These are phyloP conservation scores for Mirza zaza DNA, from an alignment of 2,113 vertebrate genomes.

Conservation along the genomic window DNA sequence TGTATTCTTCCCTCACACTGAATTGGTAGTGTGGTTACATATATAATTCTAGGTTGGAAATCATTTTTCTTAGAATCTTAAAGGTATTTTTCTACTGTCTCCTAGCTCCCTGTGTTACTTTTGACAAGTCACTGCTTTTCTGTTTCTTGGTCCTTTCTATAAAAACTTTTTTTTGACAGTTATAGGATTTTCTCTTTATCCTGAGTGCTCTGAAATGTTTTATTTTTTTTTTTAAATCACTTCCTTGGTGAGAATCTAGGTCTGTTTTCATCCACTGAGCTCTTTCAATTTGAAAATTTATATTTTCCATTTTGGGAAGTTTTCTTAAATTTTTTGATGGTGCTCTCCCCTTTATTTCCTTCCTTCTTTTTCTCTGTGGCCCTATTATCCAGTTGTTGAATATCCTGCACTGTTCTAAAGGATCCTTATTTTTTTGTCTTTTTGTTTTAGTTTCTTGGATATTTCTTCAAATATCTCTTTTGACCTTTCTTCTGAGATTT, in stretches of 20 bases:
- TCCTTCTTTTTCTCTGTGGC: neutral
- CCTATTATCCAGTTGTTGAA: neutral
- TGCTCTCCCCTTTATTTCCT: neutral
- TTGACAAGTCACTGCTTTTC: neutral
- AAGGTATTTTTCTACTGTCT: neutral
- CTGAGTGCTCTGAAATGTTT: neutral
- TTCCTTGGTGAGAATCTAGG: neutral
- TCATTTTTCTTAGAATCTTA: neutral
- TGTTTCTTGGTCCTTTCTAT: neutral
- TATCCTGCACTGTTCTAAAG: neutral
- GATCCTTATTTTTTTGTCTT: neutral
- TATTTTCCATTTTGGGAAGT: neutral
- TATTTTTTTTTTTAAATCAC: neutral
- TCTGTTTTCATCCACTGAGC: neutral
- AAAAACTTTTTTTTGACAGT: neutral
- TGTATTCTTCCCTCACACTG: neutral
- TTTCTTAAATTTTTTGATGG: neutral
- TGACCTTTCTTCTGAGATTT: conserved; percentile 12
- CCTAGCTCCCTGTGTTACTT: neutral
- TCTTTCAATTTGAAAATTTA: neutral
- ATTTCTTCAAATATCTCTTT: neutral
- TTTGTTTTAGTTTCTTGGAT: neutral
- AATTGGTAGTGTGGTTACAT: neutral
- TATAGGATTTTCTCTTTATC: neutral
- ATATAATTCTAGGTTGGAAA: neutral